Base-by-base conservation (phyloP, 2,113 vertebrate species). In the Gasterosteus aculeatus region DNA sequence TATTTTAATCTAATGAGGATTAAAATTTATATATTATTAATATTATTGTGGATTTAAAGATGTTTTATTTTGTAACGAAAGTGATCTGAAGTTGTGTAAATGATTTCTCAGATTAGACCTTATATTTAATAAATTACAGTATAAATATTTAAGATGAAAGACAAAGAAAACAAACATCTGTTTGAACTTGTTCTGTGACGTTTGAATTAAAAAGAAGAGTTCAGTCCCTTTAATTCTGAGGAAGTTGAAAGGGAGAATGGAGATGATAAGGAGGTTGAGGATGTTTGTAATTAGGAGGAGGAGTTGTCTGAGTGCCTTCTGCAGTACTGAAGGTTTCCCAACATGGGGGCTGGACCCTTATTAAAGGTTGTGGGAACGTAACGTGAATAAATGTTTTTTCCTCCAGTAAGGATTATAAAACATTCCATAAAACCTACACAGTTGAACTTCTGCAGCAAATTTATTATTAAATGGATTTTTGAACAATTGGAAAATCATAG, bases 51-150 rank as follows among this genome's bases (percentile, higher is more conserved):
- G 85, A 81, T 60, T 85, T 69, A 72, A 78, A 63, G 69, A 77
- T 65, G 69, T 83, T 88, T 89, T 84, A 86, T 87, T 89, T 92
- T 93, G 91, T 76, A 78, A 85, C 33, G 81, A 77, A 82, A 63
- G 76, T 82, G 63, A 63, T 87, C 54, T 64, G 42, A 74, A 75
- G 80, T 62, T 85, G 51, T 88, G 83, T 88, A 80, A 19, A 89
- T 88, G 91, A 80, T 88, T 56, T 78, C 53, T 83, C 54, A 74
- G 41, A 75, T 85, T 33, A 60, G 58, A 38, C 46, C 31, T 71
- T 66, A 64, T 12, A 63, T n/a, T 41, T 58, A 41, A 35, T 12
- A 29, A 41, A 49, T 29, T 19, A 42, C 18, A 67, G 60, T 79
- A 78, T 31, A 31, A 31, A 57, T 87, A 79, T 85, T 80, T 56